phyloP scores from a whole-genome alignment of 2,888 invertebrate species.

The Drosophila austrosaltans region DNA sequence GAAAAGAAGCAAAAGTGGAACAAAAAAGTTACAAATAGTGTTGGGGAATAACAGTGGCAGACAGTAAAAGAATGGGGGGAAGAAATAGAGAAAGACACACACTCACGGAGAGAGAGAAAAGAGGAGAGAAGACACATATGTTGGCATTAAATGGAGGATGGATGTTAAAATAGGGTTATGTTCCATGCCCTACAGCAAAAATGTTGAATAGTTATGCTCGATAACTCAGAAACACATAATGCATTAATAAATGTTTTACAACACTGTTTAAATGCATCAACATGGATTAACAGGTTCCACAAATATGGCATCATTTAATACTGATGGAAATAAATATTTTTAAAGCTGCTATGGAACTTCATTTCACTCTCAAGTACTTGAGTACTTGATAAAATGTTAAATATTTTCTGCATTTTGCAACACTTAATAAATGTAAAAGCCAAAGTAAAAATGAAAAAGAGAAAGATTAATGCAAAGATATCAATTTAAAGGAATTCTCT shows the following conservation, averaged over 20 bases:
- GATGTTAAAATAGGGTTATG: not conserved
- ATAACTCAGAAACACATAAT: not conserved
- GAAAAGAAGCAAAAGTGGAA: constrained; percentile 27
- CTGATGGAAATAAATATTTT: not conserved
- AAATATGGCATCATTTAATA: not conserved
- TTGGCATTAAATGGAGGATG: constrained; percentile 25
- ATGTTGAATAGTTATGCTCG: constrained; percentile 13
- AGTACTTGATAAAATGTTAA: no score
- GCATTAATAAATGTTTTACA: not conserved
- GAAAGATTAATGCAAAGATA: not conserved
- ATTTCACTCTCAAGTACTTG: no score
- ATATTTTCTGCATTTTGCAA: no score
- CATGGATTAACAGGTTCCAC: not conserved
- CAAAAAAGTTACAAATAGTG: constrained; percentile 59
- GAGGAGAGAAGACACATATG: constrained; percentile 34
- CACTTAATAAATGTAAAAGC: no score
- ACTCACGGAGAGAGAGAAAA: constrained; percentile 12
- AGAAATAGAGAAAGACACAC: constrained; percentile 28
- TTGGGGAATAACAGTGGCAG: constrained; percentile 28
- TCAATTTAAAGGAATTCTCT: not conserved
- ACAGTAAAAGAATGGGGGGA: constrained; percentile 16
- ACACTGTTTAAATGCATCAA: not conserved
- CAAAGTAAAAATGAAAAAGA: not conserved
- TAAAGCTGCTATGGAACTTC: no score
- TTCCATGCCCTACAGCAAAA: constrained; percentile 30